Percentiles rank a stretch among this genome's conserved stretches.
Conservation (phyloP, 2,888 invertebrate species). For the Nezara viridula region DNA sequence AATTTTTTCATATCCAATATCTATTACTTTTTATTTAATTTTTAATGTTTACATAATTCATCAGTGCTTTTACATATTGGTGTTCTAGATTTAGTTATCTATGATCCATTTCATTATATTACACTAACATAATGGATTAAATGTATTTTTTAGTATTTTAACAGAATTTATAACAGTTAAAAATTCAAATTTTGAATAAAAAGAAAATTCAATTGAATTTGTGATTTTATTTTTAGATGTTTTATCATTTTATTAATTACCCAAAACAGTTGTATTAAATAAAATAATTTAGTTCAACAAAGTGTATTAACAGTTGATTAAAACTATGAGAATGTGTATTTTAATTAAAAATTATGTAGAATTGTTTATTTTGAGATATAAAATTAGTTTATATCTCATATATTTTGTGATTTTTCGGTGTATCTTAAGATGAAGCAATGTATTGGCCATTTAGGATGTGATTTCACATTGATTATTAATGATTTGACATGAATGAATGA, state of each 20-base stretch:
- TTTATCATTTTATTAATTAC: neutral
- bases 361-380: slow-evolving; percentile 41
- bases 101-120: neutral
- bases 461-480: neutral
- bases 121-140: neutral
- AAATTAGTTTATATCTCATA: slow-evolving; percentile 41
- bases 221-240: neutral
- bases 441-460: slow-evolving; percentile 22
- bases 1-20: neutral
- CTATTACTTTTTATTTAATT: neutral
- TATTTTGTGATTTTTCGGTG: slow-evolving; percentile 16
- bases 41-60: neutral
- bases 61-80: neutral
- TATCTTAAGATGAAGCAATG: slow-evolving; percentile 32
- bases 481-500: slow-evolving; percentile 20
- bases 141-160: neutral
- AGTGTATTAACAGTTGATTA: slow-evolving; percentile 45
- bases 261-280: slow-evolving; percentile 28
- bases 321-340: slow-evolving; percentile 44
- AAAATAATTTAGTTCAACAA: slow-evolving; percentile 35
- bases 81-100: neutral
- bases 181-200: neutral
- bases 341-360: slow-evolving; percentile 30
- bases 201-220: neutral
- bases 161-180: neutral